Percentiles rank a stretch among this genome's conserved stretches.
phyloP scores from a whole-genome alignment of 2,888 invertebrate genomes.

The Epistrophella euchroma region DNA sequence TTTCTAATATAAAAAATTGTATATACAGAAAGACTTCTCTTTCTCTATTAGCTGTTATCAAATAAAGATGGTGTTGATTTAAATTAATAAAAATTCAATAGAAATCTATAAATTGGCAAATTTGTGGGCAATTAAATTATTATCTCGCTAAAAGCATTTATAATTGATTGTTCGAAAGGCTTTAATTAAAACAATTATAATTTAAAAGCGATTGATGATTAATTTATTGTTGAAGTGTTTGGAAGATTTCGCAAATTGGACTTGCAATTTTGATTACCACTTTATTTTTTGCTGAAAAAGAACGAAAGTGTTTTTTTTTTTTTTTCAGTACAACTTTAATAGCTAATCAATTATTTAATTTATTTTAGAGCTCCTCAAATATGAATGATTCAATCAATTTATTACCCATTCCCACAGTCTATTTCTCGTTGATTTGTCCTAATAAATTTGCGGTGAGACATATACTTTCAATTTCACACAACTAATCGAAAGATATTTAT shows the following conservation, averaged over 20 bases:
- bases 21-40: background rate
- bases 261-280: background rate
- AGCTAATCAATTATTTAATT: background rate
- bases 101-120: background rate
- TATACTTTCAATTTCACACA: conserved; percentile 56
- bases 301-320: conserved; percentile 1
- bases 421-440: background rate
- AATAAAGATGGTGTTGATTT: background rate
- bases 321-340: background rate
- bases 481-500: conserved; percentile 35
- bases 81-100: background rate
- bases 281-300: background rate
- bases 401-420: background rate
- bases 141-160: background rate
- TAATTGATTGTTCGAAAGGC: background rate
- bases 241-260: background rate
- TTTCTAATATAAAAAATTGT: background rate
- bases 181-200: background rate
- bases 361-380: no score
- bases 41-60: background rate
- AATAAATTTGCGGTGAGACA: background rate
- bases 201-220: background rate
- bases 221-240: background rate
- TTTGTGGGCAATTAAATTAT: background rate
- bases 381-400: background rate